These are phyloP conservation scores for Lasioglossum villosulum DNA, from an alignment of 2,888 invertebrate species.

Conservation along the genomic window DNA sequence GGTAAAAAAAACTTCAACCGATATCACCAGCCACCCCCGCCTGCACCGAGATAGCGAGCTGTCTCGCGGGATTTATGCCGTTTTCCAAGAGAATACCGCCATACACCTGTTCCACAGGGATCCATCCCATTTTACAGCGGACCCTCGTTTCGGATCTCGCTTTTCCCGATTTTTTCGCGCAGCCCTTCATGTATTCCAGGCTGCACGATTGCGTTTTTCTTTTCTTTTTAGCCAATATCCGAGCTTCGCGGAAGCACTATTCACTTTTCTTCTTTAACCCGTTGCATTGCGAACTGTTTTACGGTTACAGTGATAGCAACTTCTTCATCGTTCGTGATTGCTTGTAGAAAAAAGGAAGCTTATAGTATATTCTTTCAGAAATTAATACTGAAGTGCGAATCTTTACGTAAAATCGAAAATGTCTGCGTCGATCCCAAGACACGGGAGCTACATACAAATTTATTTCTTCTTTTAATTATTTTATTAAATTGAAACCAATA, in stretches of 20 bases:
- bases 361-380: too few relatives aligned
- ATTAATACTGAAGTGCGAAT: too few relatives aligned
- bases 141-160: neutral
- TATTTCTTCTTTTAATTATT: too few relatives aligned
- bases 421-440: too few relatives aligned
- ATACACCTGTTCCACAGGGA: constrained; percentile 1
- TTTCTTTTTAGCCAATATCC: neutral
- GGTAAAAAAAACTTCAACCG: constrained; percentile 49
- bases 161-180: neutral
- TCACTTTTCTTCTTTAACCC: neutral
- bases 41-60: constrained; percentile 42
- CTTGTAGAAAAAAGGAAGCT: too few relatives aligned
- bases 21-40: constrained; percentile 19
- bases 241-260: neutral
- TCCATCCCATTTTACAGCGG: constrained; percentile 12
- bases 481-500: too few relatives aligned
- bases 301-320: neutral
- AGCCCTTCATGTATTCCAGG: neutral
- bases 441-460: too few relatives aligned
- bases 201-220: neutral
- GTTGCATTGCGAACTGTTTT: neutral
- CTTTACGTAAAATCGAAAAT: too few relatives aligned
- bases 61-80: constrained; percentile 19
- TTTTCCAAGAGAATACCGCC: constrained; percentile 29
- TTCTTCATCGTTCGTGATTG: neutral